These are phyloP conservation scores for Montipora efflorescens DNA, from an alignment of 64 coral and sea anemone species.

Conservation along the genomic window DNA sequence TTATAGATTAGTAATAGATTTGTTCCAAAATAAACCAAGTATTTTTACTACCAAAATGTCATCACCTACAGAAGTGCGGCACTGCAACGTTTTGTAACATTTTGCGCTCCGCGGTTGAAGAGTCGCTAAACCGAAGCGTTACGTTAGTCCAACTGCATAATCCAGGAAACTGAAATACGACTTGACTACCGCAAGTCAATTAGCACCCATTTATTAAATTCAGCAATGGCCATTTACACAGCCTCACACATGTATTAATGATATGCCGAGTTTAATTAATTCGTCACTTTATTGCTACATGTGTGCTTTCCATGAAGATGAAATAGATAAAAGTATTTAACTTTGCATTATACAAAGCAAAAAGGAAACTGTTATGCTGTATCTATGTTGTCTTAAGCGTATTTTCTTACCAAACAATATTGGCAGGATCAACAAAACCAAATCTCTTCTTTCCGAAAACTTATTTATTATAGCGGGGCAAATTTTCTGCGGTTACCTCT, in stretches of 20 bases:
- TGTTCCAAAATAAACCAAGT: neutral
- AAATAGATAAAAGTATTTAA: conserved; percentile 46
- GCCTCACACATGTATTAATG: conserved; percentile 53
- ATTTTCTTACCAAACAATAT: conserved; percentile 46
- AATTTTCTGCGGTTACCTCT: conserved; percentile 9
- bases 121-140: neutral
- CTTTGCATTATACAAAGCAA: neutral
- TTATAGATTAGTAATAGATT: conserved; percentile 11
- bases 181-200: conserved; percentile 30
- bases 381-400: conserved; percentile 1
- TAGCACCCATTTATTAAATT: conserved; percentile 63
- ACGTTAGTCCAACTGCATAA: neutral
- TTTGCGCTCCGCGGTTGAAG: neutral
- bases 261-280: conserved; percentile 49
- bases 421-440: conserved; percentile 25
- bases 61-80: no score
- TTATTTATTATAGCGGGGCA: neutral
- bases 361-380: neutral
- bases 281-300: conserved; percentile 31
- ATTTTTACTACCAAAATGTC: neutral
- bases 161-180: conserved; percentile 2
- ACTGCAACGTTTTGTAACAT: neutral
- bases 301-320: conserved; percentile 57
- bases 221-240: conserved; percentile 39
- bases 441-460: neutral